phyloP scores from a whole-genome alignment of 2,888 invertebrate genomes.

The Callimorpha dominula region DNA sequence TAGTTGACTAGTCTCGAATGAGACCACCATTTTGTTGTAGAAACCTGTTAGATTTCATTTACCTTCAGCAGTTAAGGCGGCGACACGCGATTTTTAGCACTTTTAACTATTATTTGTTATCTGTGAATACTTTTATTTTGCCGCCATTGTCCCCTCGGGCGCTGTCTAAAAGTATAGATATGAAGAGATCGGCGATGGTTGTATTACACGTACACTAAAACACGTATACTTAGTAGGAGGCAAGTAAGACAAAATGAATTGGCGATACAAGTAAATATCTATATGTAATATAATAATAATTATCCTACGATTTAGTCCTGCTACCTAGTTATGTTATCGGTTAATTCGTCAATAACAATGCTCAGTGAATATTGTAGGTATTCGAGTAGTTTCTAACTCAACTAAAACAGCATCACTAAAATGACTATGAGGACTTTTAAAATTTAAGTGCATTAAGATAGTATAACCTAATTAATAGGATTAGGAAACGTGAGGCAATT shows the following conservation, averaged over 20 bases:
- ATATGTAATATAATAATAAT: not conserved
- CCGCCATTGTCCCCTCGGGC: not conserved
- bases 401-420: not conserved
- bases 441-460: not conserved
- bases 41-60: not conserved
- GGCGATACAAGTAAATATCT: too few species aligned
- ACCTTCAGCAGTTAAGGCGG: not conserved
- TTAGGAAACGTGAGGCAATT: too few species aligned
- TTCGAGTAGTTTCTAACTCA: not conserved
- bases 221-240: too few species aligned
- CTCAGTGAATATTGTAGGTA: not conserved
- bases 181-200: not conserved
- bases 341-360: not conserved
- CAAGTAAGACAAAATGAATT: too few species aligned
- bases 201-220: too few species aligned
- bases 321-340: not conserved
- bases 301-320: not conserved
- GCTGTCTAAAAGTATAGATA: not conserved
- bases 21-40: not conserved
- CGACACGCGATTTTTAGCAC: not conserved
- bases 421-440: not conserved
- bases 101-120: not conserved
- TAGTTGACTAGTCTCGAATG: not conserved
- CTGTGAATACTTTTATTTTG: not conserved
- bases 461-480: too few species aligned